phyloP scores from a whole-genome alignment of 2,797 vertebrate species.

The Tokudaia muenninki region DNA sequence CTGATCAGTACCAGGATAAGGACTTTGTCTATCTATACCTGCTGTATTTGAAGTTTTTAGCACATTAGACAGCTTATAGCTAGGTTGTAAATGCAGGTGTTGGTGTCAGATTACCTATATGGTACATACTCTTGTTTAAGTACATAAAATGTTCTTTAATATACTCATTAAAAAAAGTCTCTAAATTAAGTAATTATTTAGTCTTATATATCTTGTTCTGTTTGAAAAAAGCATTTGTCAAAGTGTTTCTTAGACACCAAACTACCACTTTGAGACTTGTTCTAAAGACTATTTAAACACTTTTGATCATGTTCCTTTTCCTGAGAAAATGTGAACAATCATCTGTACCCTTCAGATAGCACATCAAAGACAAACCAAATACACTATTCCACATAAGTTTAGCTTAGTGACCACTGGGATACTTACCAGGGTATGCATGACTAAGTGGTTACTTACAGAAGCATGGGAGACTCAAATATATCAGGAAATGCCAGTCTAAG shows the following conservation, averaged over 20 bases:
- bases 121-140: neutral
- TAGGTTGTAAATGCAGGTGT: neutral
- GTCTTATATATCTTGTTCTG: neutral
- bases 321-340: neutral
- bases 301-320: neutral
- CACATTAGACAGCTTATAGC: neutral
- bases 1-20: neutral
- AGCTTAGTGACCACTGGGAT: neutral
- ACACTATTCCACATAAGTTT: neutral
- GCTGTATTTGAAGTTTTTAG: neutral
- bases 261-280: neutral
- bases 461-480: accelerated
- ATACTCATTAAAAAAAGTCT: neutral
- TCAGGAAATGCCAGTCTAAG: neutral
- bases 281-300: neutral
- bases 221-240: neutral
- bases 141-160: neutral
- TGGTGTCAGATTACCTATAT: neutral
- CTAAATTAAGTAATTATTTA: neutral
- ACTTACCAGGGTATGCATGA: neutral
- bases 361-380: neutral
- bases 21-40: neutral
- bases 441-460: neutral
- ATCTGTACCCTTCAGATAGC: too few species aligned
- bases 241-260: neutral